These are phyloP conservation scores for Melanchra persicariae DNA, from an alignment of 2,888 invertebrate species.

Conservation along the genomic window DNA sequence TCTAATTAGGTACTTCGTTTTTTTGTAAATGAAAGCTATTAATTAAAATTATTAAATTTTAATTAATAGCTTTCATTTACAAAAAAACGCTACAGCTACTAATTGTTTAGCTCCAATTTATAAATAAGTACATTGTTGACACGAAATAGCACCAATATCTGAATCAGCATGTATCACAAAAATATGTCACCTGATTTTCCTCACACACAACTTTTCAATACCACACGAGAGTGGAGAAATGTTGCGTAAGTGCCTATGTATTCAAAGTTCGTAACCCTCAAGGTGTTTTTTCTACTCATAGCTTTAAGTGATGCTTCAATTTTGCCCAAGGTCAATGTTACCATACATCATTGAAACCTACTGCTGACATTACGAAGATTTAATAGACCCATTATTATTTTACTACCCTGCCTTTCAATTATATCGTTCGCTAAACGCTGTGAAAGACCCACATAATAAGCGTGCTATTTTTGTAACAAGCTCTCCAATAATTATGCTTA, in stretches of 20 bases:
- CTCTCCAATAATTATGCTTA: not conserved
- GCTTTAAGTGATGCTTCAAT: not conserved
- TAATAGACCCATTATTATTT: constrained; percentile 13
- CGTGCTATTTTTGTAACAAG: constrained; percentile 1
- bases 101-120: too few relatives aligned
- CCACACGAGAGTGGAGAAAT: not conserved
- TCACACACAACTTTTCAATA: not conserved
- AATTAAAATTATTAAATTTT: too few relatives aligned
- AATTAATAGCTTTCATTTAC: too few relatives aligned
- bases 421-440: constrained; percentile 4
- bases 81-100: too few relatives aligned
- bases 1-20: too few relatives aligned
- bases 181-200: not conserved
- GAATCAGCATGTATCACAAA: not conserved
- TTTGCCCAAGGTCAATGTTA: constrained; percentile 37
- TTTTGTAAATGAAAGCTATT: too few relatives aligned
- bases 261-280: constrained; percentile 19
- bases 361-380: constrained; percentile 14
- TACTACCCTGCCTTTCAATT: constrained; percentile 11
- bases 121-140: too few relatives aligned
- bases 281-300: not conserved
- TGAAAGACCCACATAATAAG: not conserved
- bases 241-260: not conserved
- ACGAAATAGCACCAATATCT: too few relatives aligned
- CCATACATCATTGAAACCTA: constrained; percentile 5